These are phyloP conservation scores for Pantelozetes paolii DNA, from an alignment of 2,888 invertebrate species.

Conservation along the genomic window DNA sequence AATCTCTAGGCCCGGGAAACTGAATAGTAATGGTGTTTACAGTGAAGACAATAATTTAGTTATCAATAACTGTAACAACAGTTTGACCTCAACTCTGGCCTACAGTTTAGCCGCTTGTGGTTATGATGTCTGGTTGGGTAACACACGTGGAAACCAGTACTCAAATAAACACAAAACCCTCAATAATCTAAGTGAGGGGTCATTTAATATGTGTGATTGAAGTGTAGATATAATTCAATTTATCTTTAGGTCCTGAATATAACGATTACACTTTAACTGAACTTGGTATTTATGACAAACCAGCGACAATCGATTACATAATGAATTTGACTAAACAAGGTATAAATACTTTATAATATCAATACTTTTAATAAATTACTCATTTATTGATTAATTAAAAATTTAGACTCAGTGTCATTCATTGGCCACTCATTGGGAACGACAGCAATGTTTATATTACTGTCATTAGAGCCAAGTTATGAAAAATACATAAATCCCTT, in stretches of 20 bases:
- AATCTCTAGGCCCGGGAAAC: neutral
- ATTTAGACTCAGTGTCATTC: no score
- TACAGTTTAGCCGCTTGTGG: conserved; percentile 37
- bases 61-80: conserved; percentile 12
- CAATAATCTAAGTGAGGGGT: neutral
- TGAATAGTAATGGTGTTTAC: conserved; percentile 25
- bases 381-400: no score
- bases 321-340: neutral
- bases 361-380: no score
- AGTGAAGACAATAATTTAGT: neutral
- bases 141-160: conserved; percentile 22
- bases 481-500: neutral
- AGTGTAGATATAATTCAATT: neutral
- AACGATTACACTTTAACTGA: conserved; percentile 33
- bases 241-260: conserved; percentile 17
- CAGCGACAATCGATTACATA: conserved; percentile 1
- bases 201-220: neutral
- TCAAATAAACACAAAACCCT: conserved; percentile 7
- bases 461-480: neutral
- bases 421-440: conserved; percentile 15
- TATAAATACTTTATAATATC: no score
- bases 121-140: conserved; percentile 38
- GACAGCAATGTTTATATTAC: neutral
- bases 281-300: conserved; percentile 22
- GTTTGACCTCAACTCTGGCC: neutral